Conservation (phyloP, 2,113 vertebrate species). For the Tympanuchus pallidicinctus region DNA sequence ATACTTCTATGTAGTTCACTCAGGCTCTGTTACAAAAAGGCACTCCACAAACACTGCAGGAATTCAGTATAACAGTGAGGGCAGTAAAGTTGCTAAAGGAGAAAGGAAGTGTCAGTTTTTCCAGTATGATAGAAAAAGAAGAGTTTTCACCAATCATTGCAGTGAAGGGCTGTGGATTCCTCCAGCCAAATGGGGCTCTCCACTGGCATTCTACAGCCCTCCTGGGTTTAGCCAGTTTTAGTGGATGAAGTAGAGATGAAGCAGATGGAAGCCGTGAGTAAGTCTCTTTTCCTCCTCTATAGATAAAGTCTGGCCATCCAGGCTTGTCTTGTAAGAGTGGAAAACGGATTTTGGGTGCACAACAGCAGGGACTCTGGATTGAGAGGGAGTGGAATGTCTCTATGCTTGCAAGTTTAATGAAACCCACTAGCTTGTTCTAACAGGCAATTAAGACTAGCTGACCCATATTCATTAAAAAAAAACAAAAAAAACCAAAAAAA, state of each 20-base stretch:
- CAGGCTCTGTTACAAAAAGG: neutral
- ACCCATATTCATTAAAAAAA: neutral
- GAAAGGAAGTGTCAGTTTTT: neutral
- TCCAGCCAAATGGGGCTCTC: neutral
- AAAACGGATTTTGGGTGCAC: neutral
- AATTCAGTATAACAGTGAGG: neutral
- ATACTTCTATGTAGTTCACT: neutral
- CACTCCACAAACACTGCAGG: neutral
- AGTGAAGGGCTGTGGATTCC: accelerated
- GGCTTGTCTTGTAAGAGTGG: neutral
- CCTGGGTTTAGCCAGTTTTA: neutral
- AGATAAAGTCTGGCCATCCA: neutral
- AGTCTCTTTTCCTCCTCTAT: accelerated
- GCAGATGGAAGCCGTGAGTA: neutral
- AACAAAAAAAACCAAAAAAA: too few relatives aligned
- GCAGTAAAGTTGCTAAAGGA: neutral
- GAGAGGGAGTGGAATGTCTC: neutral
- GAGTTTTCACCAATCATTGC: neutral
- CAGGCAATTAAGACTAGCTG: neutral
- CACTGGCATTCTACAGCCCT: neutral
- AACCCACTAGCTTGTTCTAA: neutral
- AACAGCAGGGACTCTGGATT: neutral
- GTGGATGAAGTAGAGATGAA: neutral
- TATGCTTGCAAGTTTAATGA: neutral
- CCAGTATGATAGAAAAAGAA: neutral